These are phyloP conservation scores for Neuroterus valhalla DNA, from an alignment of 1,140 invertebrate species.

Conservation along the genomic window DNA sequence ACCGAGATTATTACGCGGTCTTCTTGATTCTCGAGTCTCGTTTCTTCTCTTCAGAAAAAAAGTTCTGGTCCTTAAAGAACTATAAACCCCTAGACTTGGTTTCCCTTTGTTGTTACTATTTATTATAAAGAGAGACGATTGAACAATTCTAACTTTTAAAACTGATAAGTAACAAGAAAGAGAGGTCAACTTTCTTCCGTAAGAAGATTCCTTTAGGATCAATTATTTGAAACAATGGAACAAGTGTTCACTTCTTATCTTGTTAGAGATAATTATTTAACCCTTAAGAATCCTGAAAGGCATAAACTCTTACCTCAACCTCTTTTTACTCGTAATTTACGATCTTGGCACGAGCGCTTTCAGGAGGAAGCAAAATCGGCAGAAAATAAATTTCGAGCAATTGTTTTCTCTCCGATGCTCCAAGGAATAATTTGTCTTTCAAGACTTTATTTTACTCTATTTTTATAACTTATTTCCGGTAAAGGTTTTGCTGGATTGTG, in stretches of 20 bases:
- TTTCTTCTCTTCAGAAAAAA: slow-evolving; percentile 16
- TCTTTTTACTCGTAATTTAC: slow-evolving; percentile 21
- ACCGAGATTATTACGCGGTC: slow-evolving; percentile 22
- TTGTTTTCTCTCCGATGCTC: neutral
- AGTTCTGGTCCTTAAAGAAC: slow-evolving; percentile 5
- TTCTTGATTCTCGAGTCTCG: slow-evolving; percentile 2
- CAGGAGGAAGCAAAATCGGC: slow-evolving; percentile 1
- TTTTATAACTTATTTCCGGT: too few species aligned
- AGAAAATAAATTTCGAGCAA: neutral
- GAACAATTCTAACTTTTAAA: neutral
- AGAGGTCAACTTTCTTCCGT: too few species aligned
- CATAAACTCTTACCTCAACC: neutral
- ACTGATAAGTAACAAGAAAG: too few species aligned
- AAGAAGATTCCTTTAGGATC: too few species aligned
- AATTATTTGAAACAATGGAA: too few species aligned
- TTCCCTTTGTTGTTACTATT: slow-evolving; percentile 3
- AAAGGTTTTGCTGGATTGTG: too few species aligned
- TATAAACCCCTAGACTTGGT: neutral
- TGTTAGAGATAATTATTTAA: neutral
- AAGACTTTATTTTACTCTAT: neutral
- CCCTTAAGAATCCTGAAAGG: slow-evolving; percentile 6
- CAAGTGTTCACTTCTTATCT: neutral
- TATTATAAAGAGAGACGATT: neutral
- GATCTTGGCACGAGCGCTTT: slow-evolving; percentile 11
- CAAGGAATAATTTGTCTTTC: neutral